phyloP scores from a whole-genome alignment of 23 tunicate species.

The Clavelina lepadiformis region DNA sequence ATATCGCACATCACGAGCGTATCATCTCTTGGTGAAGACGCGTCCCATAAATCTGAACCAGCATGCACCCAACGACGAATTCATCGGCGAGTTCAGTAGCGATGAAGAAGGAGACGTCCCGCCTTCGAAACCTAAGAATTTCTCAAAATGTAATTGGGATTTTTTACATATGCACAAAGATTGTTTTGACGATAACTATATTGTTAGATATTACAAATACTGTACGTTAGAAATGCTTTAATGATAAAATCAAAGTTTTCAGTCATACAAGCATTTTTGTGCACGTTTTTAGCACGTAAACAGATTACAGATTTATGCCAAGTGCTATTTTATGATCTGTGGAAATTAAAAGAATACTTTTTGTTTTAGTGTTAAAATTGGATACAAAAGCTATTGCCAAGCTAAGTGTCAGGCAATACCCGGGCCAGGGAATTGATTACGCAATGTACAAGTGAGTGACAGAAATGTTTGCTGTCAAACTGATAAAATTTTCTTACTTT shows the following conservation, averaged over 20 bases:
- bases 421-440: conserved; percentile 39
- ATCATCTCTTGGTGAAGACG: conserved; percentile 26
- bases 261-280: too few relatives aligned
- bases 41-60: background rate
- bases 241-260: too few relatives aligned
- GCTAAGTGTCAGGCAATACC: conserved; percentile 61
- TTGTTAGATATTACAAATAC: too few relatives aligned
- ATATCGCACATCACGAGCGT: conserved; percentile 63
- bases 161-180: too few relatives aligned
- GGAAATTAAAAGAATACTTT: too few relatives aligned
- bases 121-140: conserved; percentile 6
- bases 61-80: conserved; percentile 31
- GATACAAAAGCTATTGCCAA: conserved; percentile 34
- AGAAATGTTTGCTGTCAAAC: background rate
- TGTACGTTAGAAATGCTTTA: too few relatives aligned
- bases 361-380: conserved; percentile 56
- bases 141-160: conserved; percentile 27
- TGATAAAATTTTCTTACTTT: background rate
- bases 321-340: too few relatives aligned
- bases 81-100: conserved; percentile 60
- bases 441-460: conserved; percentile 1
- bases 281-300: too few relatives aligned
- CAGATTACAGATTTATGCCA: too few relatives aligned
- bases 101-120: conserved; percentile 78
- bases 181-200: too few relatives aligned